Base-by-base conservation (phyloP, 2,113 vertebrate genomes). In the Oryzias javanicus region DNA sequence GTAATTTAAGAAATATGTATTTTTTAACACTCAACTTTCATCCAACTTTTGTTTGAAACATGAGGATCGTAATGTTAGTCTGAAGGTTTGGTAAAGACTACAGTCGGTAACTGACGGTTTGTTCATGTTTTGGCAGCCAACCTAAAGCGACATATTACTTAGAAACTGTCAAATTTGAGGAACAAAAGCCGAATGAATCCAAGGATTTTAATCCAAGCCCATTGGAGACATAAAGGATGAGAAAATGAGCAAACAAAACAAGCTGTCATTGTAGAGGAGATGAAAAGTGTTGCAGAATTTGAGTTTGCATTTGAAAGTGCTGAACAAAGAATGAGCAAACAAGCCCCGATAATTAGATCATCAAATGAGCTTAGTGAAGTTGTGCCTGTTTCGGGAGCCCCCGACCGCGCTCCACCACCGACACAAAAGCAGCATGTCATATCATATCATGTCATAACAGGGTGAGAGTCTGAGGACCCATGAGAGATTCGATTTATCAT, bases 401-500 rank as follows among this genome's bases (percentile, higher is more conserved):
- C n/a, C 6, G n/a, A 70, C 67, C 64, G 70, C 4, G 13, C 42
- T 46, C 20, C 41, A 45, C 51, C 42, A 24, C 55, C 25, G 22
- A 56, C 55, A 75, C 49, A 70, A 62, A 65, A 25, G 41, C 4
- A 8, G 61, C 45, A 53, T 4, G 47, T 57, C 41, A 72, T 64
- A 63, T 82, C 73, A 41, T 29, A 35, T 35, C 35, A 35, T 35
- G 35, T 35, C 35, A 35, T 35, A 35, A 54, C 55, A 58, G 20
- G 51, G 57, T 42, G 42, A 41, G 41, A 54, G 53, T 49, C 60
- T 75, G 35, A 4, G 15, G 49, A 63, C 47, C 62, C 74, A 71
- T 50, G 64, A 74, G 73, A 65, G 64, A 77, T 63, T 41, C 4
- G 13, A 65, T 67, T 62, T 75, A 77, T 75, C 63, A 3, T 72